Evolutionary conservation across 1,140 invertebrate genomes (phyloP).

Genomic region (Aphis craccivora): DNA sequence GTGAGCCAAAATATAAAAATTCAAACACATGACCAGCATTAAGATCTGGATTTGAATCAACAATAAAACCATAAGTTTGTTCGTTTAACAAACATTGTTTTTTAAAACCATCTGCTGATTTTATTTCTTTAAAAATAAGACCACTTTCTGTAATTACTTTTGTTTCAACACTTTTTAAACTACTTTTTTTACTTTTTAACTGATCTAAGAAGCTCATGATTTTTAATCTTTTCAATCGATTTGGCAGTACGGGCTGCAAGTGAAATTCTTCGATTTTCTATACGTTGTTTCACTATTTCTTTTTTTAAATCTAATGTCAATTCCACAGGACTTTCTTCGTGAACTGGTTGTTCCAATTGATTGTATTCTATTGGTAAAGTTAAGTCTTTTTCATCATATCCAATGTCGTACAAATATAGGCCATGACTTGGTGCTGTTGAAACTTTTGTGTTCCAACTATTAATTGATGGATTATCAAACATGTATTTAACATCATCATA

Average conservation of each 20-base stretch:
- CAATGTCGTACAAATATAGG: constrained; percentile 58
- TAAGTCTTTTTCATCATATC: constrained; percentile 58
- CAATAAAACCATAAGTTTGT: constrained; percentile 73
- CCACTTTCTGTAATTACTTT: constrained; percentile 54
- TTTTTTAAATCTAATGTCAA: constrained; percentile 43
- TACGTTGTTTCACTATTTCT: constrained; percentile 50
- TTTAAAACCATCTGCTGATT: constrained; percentile 35
- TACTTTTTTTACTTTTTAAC: constrained; percentile 32
- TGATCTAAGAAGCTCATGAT: constrained; percentile 52
- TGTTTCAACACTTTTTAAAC: constrained; percentile 37
- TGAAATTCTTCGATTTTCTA: constrained; percentile 30
- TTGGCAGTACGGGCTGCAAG: not conserved
- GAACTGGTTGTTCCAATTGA: not conserved
- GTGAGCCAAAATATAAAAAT: constrained; percentile 80
- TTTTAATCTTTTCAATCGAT: constrained; percentile 35
- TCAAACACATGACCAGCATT: constrained; percentile 72
- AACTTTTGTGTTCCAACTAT: constrained; percentile 49
- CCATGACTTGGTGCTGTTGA: constrained; percentile 56
- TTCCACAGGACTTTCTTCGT: not conserved
- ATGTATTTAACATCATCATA: constrained; percentile 58
- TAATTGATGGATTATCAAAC: constrained; percentile 58
- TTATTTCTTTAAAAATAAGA: constrained; percentile 48
- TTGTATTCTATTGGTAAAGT: constrained; percentile 41
- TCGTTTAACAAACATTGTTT: not conserved
- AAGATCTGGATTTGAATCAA: constrained; percentile 84